These are phyloP conservation scores for Cirrhinus mrigala DNA, from an alignment of 2,797 vertebrate species.

Conservation along the genomic window DNA sequence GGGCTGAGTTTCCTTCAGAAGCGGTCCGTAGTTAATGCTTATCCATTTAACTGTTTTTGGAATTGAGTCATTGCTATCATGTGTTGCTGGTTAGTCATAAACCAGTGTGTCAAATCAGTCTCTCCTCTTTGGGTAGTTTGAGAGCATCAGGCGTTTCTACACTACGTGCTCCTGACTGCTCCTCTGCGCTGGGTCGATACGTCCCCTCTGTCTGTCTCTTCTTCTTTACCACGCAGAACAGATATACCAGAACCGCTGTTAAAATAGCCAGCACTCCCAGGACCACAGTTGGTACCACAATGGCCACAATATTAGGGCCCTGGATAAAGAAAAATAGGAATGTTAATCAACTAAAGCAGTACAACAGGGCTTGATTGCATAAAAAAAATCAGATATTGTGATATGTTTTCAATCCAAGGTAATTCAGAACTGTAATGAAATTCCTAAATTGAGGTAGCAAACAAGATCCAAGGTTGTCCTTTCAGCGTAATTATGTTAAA, in stretches of 20 bases:
- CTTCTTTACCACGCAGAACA: slow-evolving; percentile 85
- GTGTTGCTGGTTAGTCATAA: not conserved
- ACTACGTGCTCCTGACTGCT: slow-evolving; percentile 82
- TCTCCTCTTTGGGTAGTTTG: slow-evolving; percentile 91
- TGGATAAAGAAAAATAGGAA: slow-evolving; percentile 47
- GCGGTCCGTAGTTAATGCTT: slow-evolving; percentile 18
- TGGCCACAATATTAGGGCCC: slow-evolving; percentile 76
- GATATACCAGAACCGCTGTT: slow-evolving; percentile 70
- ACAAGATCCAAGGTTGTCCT: not conserved
- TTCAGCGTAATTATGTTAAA: not conserved
- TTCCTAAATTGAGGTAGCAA: not conserved
- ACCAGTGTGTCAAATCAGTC: slow-evolving; percentile 83
- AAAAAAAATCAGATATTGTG: not conserved
- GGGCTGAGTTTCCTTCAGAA: not conserved
- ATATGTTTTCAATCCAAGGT: not conserved
- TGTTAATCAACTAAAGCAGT: not conserved
- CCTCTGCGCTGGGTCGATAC: slow-evolving; percentile 88
- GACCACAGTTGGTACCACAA: slow-evolving; percentile 85
- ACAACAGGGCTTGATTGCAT: not conserved
- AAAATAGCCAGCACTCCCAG: slow-evolving; percentile 75
- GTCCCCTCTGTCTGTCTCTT: slow-evolving; percentile 92
- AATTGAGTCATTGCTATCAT: not conserved
- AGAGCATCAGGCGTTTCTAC: slow-evolving; percentile 79
- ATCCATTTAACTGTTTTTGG: slow-evolving; percentile 12
- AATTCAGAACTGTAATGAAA: not conserved